These are phyloP conservation scores for Sander lucioperca DNA, from an alignment of 2,113 vertebrate species.

Conservation along the genomic window DNA sequence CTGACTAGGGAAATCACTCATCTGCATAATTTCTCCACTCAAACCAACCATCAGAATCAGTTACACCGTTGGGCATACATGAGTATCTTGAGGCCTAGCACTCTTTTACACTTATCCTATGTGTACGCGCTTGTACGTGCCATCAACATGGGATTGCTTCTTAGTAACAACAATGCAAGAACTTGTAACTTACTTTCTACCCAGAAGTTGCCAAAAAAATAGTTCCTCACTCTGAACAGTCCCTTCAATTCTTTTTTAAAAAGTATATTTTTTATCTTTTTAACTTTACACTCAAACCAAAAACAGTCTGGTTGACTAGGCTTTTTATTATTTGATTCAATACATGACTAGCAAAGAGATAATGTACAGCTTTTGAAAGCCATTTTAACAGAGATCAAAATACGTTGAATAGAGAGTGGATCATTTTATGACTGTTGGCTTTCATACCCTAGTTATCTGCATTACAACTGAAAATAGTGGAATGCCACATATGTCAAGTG, in stretches of 20 bases:
- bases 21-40: slow-evolving; percentile 71
- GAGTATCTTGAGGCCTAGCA: slow-evolving; percentile 13
- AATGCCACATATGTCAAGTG: not conserved
- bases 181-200: not conserved
- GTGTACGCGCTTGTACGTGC: slow-evolving; percentile 6
- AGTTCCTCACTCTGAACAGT: not conserved
- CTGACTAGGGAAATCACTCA: slow-evolving; percentile 76
- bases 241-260: not conserved
- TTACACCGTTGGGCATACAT: slow-evolving; percentile 56
- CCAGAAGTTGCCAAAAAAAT: not conserved
- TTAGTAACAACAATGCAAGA: slow-evolving; percentile 2
- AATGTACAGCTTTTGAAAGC: not conserved
- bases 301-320: not conserved
- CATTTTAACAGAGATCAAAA: not conserved
- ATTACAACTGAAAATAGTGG: not conserved
- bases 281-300: not conserved
- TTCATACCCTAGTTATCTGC: slow-evolving; percentile 18
- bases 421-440: not conserved
- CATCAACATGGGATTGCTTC: slow-evolving; percentile 2
- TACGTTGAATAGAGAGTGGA: not conserved
- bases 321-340: not conserved
- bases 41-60: slow-evolving; percentile 58
- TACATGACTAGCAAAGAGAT: not conserved
- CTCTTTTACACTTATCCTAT: slow-evolving; percentile 31
- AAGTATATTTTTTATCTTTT: too few relatives aligned